Percentiles rank a stretch among this genome's conserved stretches.
Evolutionary conservation across 2,113 vertebrate genomes (phyloP).

Genomic region (Butorides virescens): DNA sequence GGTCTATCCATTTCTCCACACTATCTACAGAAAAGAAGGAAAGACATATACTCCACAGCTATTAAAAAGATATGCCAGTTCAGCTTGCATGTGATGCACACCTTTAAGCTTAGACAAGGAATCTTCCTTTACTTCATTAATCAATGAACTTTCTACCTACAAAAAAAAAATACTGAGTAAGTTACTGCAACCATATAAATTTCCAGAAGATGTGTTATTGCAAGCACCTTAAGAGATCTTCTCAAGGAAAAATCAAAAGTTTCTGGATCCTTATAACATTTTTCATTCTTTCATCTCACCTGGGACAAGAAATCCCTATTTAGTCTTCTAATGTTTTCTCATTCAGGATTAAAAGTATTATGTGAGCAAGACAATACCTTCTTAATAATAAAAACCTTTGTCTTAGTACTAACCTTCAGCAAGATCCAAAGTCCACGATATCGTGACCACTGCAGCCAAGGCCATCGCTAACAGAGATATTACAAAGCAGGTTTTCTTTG

Average conservation of each 20-base stretch:
- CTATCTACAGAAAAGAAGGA: background rate
- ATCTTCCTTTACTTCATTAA: background rate
- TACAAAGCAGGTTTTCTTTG: background rate
- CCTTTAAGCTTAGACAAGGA: background rate
- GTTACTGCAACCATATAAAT: background rate
- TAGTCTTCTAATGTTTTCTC: conserved; percentile 20
- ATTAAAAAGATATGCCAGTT: background rate
- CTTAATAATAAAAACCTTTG: background rate
- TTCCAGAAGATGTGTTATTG: background rate
- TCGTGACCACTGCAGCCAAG: background rate
- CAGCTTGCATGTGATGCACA: background rate
- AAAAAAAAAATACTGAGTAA: background rate
- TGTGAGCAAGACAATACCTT: conserved; percentile 32
- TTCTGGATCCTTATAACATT: background rate
- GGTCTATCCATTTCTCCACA: background rate
- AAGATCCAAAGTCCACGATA: background rate
- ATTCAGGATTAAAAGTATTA: conserved; percentile 36
- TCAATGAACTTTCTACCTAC: background rate
- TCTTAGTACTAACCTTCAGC: background rate
- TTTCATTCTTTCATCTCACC: conserved; percentile 15
- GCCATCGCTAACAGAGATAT: background rate
- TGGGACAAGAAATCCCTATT: conserved; percentile 16
- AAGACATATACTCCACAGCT: background rate
- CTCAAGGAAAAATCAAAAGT: conserved; percentile 4
- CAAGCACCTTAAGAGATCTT: background rate